A percentile compares a stretch with the other conserved stretches of the same genome.
phyloP scores from a whole-genome alignment of 2,113 vertebrate genomes.

The Okapia johnstoni region DNA sequence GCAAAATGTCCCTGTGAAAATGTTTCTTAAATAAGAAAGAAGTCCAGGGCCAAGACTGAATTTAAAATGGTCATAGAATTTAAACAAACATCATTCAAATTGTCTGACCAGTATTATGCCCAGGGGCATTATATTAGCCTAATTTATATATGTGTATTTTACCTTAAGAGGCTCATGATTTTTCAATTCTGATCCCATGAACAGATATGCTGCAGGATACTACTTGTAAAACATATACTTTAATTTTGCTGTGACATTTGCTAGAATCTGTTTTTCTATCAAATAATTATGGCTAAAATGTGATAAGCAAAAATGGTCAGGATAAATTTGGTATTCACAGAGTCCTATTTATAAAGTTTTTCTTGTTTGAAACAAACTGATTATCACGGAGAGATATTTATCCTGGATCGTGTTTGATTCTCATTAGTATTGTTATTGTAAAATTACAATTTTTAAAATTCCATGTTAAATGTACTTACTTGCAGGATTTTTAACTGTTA shows the following conservation, averaged over 20 bases:
- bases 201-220: conserved; percentile 64
- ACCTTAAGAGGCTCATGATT: conserved; percentile 69
- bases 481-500: conserved; percentile 71
- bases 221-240: conserved; percentile 75
- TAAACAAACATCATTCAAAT: conserved; percentile 78
- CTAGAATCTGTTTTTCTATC: conserved; percentile 78
- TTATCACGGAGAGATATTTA: conserved; percentile 70
- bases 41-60: conserved; percentile 74
- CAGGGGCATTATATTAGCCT: conserved; percentile 77
- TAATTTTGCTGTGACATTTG: conserved; percentile 71
- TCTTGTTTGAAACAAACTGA: conserved; percentile 70
- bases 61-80: conserved; percentile 72
- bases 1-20: conserved; percentile 74
- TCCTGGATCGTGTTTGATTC: conserved; percentile 56
- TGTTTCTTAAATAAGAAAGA: conserved; percentile 74
- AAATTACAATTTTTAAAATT: conserved; percentile 53
- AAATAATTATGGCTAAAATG: conserved; percentile 75
- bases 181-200: conserved; percentile 71
- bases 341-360: conserved; percentile 70
- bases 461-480: conserved; percentile 59
- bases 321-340: conserved; percentile 75
- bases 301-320: conserved; percentile 76
- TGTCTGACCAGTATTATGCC: conserved; percentile 66
- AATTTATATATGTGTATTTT: conserved; percentile 77
- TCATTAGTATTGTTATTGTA: conserved; percentile 63